phyloP scores from a whole-genome alignment of 2,888 invertebrate genomes.

The Amphimallon solstitiale region DNA sequence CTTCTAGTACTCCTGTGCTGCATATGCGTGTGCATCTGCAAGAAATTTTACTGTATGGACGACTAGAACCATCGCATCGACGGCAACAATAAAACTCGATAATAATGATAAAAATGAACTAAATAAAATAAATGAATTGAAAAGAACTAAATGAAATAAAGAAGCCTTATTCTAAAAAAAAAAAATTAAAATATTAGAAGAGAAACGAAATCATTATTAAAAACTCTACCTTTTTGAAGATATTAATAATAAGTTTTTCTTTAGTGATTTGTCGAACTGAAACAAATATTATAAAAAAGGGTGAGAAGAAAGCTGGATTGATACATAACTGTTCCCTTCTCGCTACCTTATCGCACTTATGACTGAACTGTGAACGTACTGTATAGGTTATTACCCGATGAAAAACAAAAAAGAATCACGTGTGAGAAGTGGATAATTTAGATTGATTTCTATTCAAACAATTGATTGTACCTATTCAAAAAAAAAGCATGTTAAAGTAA shows the following conservation, averaged over 20 bases:
- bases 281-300: constrained; percentile 2
- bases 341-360: constrained; percentile 11
- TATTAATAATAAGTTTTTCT: constrained; percentile 26
- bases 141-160: constrained; percentile 4
- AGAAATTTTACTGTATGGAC: constrained; percentile 54
- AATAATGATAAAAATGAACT: constrained; percentile 3
- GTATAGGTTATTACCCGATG: constrained; percentile 22
- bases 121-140: constrained; percentile 6
- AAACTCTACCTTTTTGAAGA: constrained; percentile 17
- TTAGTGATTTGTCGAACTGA: constrained; percentile 16
- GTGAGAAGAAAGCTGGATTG: neutral
- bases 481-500: no score
- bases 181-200: no score
- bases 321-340: neutral
- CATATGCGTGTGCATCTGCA: constrained; percentile 59
- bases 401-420: no score
- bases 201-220: constrained; percentile 16
- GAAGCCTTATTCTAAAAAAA: constrained; percentile 34
- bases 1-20: constrained; percentile 55
- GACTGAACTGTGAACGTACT: constrained; percentile 12
- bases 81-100: constrained; percentile 9
- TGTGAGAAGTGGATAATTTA: constrained; percentile 10
- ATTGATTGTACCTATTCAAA: constrained; percentile 6
- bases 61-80: constrained; percentile 19
- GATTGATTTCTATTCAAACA: neutral